These are phyloP conservation scores for Pachyramphus minor DNA, from an alignment of 2,113 vertebrate species.

Conservation along the genomic window DNA sequence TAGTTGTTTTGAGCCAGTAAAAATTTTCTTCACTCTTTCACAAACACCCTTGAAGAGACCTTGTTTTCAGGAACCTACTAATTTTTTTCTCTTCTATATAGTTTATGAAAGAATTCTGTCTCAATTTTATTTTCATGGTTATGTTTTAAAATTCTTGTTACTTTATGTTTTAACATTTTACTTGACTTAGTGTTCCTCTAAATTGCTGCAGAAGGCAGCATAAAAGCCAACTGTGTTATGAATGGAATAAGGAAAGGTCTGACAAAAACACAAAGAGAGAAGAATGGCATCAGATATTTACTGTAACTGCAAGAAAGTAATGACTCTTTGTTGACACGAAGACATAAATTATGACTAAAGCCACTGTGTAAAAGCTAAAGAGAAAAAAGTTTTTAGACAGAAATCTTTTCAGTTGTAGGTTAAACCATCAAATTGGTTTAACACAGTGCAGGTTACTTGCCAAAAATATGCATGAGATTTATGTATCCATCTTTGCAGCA, in stretches of 20 bases:
- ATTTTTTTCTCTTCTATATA: not conserved
- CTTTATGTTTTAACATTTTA: constrained; percentile 21
- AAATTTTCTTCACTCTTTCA: not conserved
- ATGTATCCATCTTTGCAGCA: not conserved
- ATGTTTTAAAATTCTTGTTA: not conserved
- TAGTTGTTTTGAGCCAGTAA: not conserved
- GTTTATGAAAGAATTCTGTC: not conserved
- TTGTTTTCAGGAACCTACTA: not conserved
- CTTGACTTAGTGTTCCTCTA: constrained; percentile 19
- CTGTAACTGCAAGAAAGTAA: constrained; percentile 58
- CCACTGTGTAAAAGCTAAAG: not conserved
- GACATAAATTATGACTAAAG: constrained; percentile 1
- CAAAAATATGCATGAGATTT: constrained; percentile 49
- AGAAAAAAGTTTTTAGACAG: constrained; percentile 57
- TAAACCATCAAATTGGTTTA: constrained; percentile 59
- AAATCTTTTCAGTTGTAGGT: constrained; percentile 10
- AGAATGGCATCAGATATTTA: constrained; percentile 58
- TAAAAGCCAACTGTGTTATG: constrained; percentile 32
- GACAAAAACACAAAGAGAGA: constrained; percentile 19
- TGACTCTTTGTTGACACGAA: constrained; percentile 54
- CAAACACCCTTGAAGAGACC: not conserved
- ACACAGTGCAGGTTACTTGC: not conserved
- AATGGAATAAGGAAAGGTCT: constrained; percentile 55
- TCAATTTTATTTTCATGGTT: not conserved
- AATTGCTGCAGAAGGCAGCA: not conserved